Conservation (phyloP, 2,888 invertebrate species). For the Xestobium rufovillosum region DNA sequence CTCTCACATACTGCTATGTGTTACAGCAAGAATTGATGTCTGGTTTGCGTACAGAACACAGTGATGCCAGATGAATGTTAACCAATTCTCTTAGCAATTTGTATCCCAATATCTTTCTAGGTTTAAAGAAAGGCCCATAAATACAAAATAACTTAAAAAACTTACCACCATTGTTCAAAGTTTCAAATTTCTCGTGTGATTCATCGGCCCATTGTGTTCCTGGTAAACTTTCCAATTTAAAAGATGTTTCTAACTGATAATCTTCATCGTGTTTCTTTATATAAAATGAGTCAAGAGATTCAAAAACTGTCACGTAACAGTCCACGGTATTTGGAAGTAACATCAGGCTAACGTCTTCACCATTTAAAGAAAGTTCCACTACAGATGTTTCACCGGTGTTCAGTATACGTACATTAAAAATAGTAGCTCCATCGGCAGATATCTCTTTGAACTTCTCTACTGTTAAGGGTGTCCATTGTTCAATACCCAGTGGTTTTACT, state of each 20-base stretch:
- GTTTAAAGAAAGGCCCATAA: no score
- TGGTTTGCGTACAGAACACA: no score
- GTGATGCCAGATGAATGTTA: no score
- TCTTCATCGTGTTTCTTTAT: constrained; percentile 43
- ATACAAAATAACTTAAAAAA: no score
- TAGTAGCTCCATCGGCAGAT: constrained; percentile 60
- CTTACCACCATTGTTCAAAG: constrained; percentile 37
- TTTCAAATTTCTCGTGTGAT: constrained; percentile 36
- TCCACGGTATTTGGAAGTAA: constrained; percentile 39
- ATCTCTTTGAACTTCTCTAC: constrained; percentile 59
- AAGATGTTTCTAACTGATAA: constrained; percentile 3
- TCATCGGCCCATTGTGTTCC: constrained; percentile 39
- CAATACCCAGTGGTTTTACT: constrained; percentile 44
- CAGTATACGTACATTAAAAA: constrained; percentile 61
- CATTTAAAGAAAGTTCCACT: constrained; percentile 55
- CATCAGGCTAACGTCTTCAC: constrained; percentile 55
- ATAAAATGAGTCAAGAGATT: constrained; percentile 63
- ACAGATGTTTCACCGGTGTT: constrained; percentile 58
- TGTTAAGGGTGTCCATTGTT: constrained; percentile 58
- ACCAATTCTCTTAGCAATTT: no score
- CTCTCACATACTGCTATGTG: no score
- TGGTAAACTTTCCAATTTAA: constrained; percentile 24
- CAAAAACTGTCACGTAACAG: constrained; percentile 57
- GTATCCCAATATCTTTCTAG: not conserved
- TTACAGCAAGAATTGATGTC: no score